Evolutionary conservation across 2,113 vertebrate genomes (phyloP).

Genomic region (Hypomesus transpacificus): DNA sequence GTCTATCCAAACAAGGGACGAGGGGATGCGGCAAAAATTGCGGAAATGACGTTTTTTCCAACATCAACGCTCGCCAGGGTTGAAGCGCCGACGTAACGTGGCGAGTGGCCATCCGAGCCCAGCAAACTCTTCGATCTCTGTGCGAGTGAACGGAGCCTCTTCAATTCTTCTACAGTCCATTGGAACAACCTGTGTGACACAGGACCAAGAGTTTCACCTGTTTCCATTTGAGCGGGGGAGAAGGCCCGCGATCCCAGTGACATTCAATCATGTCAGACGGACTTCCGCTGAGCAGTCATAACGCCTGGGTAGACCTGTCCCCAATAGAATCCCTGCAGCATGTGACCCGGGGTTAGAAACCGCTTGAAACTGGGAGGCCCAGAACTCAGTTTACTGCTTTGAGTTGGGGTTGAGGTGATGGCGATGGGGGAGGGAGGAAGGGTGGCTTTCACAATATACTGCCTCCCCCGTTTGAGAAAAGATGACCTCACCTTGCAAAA

Average conservation of each 20-base stretch:
- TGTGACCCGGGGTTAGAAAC: slow-evolving; percentile 44
- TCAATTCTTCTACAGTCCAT: not conserved
- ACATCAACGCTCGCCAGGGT: too few relatives aligned
- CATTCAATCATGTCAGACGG: slow-evolving; percentile 52
- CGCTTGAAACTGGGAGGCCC: slow-evolving; percentile 12
- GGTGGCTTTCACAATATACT: slow-evolving; percentile 14
- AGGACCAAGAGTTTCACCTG: slow-evolving; percentile 17
- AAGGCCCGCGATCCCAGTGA: slow-evolving; percentile 42
- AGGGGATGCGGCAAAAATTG: too few relatives aligned
- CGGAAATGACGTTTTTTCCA: too few relatives aligned
- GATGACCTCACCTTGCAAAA: slow-evolving; percentile 16
- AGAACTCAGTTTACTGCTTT: slow-evolving; percentile 10
- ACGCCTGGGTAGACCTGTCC: slow-evolving; percentile 34
- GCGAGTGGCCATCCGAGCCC: not conserved
- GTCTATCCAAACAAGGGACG: too few relatives aligned
- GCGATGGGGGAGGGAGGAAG: not conserved
- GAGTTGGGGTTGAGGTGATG: too few relatives aligned
- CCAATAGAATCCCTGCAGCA: slow-evolving; percentile 33
- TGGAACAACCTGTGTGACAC: not conserved
- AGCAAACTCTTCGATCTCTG: not conserved
- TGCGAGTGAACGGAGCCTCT: not conserved
- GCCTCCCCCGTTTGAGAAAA: not conserved
- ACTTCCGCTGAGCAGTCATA: slow-evolving; percentile 39
- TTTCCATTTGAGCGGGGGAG: slow-evolving; percentile 17
- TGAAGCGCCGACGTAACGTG: not conserved